phyloP scores from a whole-genome alignment of 2,113 vertebrate genomes.

The Eolophus roseicapilla region DNA sequence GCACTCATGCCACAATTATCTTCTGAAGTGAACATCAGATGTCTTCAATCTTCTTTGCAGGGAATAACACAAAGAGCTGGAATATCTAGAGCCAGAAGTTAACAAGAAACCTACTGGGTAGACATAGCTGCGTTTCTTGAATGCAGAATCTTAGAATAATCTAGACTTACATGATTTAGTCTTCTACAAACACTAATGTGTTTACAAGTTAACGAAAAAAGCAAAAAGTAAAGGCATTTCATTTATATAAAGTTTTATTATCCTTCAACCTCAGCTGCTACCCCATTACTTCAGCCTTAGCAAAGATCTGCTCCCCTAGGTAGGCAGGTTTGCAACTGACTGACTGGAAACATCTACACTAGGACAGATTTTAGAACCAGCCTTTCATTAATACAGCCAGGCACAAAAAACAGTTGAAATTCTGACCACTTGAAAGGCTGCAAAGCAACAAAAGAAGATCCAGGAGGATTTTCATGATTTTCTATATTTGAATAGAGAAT shows the following conservation, averaged over 20 bases:
- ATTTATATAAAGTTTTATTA: constrained; percentile 49
- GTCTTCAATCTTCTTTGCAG: not conserved
- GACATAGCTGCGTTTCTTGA: not conserved
- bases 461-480: not conserved
- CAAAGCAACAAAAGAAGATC: not conserved
- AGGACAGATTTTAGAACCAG: constrained; percentile 64
- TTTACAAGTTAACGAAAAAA: not conserved
- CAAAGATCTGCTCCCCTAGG: not conserved
- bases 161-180: not conserved
- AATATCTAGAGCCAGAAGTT: not conserved
- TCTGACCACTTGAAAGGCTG: not conserved
- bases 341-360: constrained; percentile 63
- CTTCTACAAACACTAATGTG: not conserved
- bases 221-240: not conserved
- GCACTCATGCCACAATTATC: not conserved
- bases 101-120: not conserved
- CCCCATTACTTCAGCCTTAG: not conserved
- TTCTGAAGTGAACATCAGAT: not conserved
- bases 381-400: constrained; percentile 70
- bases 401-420: constrained; percentile 4
- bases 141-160: not conserved
- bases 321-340: not conserved
- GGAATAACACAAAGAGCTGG: not conserved
- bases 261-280: not conserved
- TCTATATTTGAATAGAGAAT: not conserved